These are phyloP conservation scores for Tyria jacobaeae DNA, from an alignment of 2,888 invertebrate genomes.

Conservation along the genomic window DNA sequence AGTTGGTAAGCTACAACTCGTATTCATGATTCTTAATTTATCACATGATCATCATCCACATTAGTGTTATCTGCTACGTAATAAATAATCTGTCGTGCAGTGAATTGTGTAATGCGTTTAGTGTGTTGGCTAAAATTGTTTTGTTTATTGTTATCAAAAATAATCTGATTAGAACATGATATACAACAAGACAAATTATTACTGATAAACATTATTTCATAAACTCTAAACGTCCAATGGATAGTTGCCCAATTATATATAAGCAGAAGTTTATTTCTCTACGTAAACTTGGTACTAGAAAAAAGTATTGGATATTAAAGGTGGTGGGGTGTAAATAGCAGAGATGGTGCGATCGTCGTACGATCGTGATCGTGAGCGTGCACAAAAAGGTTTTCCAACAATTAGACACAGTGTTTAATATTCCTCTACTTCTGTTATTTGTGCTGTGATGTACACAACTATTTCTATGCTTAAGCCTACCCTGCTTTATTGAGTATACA, in stretches of 20 bases:
- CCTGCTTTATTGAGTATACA: conserved; percentile 15
- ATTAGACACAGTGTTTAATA: conserved; percentile 49
- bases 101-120: background rate
- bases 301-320: conserved; percentile 53
- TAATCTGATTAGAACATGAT: conserved; percentile 4
- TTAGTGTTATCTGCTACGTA: background rate
- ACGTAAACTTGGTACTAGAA: conserved; percentile 23
- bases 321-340: conserved; percentile 52
- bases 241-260: background rate
- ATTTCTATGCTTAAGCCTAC: conserved; percentile 21
- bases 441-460: conserved; percentile 20
- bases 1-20: too few relatives aligned
- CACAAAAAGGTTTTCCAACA: conserved; percentile 56
- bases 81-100: background rate
- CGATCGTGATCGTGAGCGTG: conserved; percentile 57
- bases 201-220: conserved; percentile 15
- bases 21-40: background rate
- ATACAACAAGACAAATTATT: conserved; percentile 25
- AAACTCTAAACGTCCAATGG: conserved; percentile 5
- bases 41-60: background rate
- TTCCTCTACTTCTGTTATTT: conserved; percentile 22
- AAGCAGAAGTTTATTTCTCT: conserved; percentile 23
- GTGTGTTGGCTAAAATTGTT: conserved; percentile 1
- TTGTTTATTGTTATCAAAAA: conserved; percentile 11
- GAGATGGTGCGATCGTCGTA: conserved; percentile 73